Conservation (phyloP, 2,113 vertebrate species). For the Gavialis gangeticus region DNA sequence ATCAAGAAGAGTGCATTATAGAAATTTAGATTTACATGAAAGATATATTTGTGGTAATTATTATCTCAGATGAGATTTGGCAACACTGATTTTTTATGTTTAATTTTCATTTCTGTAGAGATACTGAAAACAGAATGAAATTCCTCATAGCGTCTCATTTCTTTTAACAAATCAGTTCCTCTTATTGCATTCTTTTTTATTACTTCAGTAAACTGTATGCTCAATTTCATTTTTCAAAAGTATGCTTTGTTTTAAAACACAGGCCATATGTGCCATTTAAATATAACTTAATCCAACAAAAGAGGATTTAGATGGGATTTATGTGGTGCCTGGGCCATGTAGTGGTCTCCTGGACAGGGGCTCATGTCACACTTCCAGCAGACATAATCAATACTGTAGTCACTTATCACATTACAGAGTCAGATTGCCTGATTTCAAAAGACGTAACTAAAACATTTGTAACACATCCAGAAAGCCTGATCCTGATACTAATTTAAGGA, state of each 20-base stretch:
- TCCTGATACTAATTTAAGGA: not conserved
- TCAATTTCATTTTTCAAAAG: not conserved
- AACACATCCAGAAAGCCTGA: not conserved
- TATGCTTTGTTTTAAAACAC: not conserved
- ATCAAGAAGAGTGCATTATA: not conserved
- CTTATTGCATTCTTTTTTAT: not conserved
- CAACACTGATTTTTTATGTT: conserved; percentile 58
- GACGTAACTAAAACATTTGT: not conserved
- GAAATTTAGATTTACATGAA: conserved; percentile 43
- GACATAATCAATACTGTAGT: not conserved
- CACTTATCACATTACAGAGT: not conserved
- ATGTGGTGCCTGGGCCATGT: not conserved
- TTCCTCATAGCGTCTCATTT: conserved; percentile 1
- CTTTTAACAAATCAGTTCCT: conserved; percentile 21
- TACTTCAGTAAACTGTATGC: not conserved
- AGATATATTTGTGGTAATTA: conserved; percentile 55
- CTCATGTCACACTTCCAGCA: not conserved
- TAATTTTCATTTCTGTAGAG: conserved; percentile 53
- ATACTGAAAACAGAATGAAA: not conserved
- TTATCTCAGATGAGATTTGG: conserved; percentile 19
- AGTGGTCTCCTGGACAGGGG: not conserved
- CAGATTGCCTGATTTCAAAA: not conserved
- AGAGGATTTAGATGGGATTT: not conserved
- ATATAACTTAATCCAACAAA: not conserved
- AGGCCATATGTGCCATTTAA: not conserved